Conservation (phyloP, 2,797 vertebrate genomes). For the Tapera naevia region DNA sequence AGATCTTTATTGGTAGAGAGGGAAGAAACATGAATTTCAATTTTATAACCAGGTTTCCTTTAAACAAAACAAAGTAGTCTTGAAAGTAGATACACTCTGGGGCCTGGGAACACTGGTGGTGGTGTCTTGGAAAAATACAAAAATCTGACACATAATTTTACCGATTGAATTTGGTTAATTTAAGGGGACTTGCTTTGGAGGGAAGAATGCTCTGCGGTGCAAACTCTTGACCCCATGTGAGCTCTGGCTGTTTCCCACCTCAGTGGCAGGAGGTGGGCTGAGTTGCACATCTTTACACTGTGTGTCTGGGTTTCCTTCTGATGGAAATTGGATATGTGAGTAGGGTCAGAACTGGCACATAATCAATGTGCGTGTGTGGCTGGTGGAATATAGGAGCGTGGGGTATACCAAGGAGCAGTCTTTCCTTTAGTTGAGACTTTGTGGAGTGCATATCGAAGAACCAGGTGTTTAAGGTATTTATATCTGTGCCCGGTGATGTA, state of each 20-base stretch:
- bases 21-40: background rate
- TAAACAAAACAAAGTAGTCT: background rate
- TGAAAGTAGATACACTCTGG: background rate
- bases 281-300: background rate
- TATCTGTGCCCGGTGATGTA: background rate
- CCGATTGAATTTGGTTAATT: background rate
- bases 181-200: background rate
- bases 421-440: background rate
- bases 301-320: background rate
- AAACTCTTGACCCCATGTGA: background rate
- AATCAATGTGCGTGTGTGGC: too few species aligned
- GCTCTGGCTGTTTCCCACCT: background rate
- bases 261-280: background rate
- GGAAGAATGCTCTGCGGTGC: background rate
- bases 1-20: background rate
- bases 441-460: rapidly evolving
- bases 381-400: rapidly evolving
- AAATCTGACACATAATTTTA: background rate
- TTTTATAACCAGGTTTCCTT: background rate
- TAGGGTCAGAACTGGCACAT: background rate
- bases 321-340: background rate
- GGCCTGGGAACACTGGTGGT: background rate
- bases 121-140: rapidly evolving
- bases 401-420: background rate
- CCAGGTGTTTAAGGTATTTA: background rate